Evolutionary conservation across 2,113 vertebrate genomes (phyloP).

Genomic region (Urocynchramus pylzowi): DNA sequence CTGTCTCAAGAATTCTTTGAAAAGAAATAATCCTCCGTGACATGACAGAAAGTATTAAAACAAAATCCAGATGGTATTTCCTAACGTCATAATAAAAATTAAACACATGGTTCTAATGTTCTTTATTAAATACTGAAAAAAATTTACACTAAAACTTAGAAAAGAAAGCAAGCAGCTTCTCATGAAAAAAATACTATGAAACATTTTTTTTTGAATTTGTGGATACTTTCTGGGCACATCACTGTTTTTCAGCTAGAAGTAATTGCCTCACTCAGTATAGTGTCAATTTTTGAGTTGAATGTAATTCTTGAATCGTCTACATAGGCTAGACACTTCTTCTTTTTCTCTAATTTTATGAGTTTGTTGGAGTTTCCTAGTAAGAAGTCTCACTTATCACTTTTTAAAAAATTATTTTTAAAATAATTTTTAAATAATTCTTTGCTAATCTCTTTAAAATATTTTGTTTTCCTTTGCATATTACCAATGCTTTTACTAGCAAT

Average conservation of each 20-base stretch:
- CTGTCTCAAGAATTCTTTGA: background rate
- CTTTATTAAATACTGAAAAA: background rate
- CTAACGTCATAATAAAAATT: background rate
- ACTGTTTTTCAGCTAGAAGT: background rate
- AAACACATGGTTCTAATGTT: accelerated
- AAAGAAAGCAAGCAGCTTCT: background rate
- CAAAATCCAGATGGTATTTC: background rate
- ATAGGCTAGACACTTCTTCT: accelerated
- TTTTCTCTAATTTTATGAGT: background rate
- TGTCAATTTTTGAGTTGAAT: background rate
- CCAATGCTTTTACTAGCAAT: background rate
- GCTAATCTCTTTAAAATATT: background rate
- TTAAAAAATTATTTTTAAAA: background rate
- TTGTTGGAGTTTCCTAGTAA: background rate
- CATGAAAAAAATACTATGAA: background rate
- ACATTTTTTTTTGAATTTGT: background rate
- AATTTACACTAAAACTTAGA: background rate
- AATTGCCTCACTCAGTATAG: background rate
- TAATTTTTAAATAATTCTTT: background rate
- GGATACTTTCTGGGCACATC: accelerated
- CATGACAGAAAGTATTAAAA: background rate
- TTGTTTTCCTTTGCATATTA: background rate
- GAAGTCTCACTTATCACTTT: background rate
- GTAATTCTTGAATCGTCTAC: background rate
- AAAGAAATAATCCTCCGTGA: background rate